phyloP scores from a whole-genome alignment of 2,888 invertebrate genomes.

The Troides oblongomaculatus region DNA sequence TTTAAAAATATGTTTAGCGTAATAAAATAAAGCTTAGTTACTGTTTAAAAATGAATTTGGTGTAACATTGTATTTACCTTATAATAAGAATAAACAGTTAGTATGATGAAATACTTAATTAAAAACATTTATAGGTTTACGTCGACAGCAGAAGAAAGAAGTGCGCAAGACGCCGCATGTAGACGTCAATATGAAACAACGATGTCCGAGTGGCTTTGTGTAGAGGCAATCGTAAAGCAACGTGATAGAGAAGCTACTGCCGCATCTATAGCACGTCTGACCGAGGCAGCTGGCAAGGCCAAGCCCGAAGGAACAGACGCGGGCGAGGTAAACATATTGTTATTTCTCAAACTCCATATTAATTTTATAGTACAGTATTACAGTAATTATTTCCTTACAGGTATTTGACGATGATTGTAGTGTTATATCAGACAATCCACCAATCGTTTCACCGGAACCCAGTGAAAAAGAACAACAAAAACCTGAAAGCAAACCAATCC shows the following conservation, averaged over 20 bases:
- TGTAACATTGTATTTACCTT: too few species aligned
- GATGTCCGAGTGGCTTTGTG: constrained; percentile 97
- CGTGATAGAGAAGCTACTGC: constrained; percentile 91
- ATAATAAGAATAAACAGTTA: background rate
- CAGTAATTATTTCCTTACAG: constrained; percentile 42
- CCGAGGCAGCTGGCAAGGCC: constrained; percentile 83
- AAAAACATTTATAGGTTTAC: constrained; percentile 80
- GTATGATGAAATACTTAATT: background rate
- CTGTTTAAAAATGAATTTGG: too few species aligned
- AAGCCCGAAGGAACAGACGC: constrained; percentile 56
- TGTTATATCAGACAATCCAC: constrained; percentile 78
- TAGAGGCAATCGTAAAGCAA: constrained; percentile 94
- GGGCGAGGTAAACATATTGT: constrained; percentile 47
- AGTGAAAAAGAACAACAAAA: constrained; percentile 70
- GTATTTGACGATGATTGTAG: constrained; percentile 81
- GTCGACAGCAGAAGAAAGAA: constrained; percentile 83
- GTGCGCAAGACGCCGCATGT: constrained; percentile 83
- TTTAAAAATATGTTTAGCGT: too few species aligned
- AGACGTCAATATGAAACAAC: constrained; percentile 91
- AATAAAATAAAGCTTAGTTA: too few species aligned
- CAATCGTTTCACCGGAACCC: constrained; percentile 72
- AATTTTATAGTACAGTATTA: too few species aligned
- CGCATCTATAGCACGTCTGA: constrained; percentile 91
- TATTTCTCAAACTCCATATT: too few species aligned
- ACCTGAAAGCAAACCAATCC: constrained; percentile 56